Evolutionary conservation across 2,113 vertebrate species (phyloP), one percentile per base, ranked within the genome.

Genomic region (Tachysurus vachellii): DNA sequence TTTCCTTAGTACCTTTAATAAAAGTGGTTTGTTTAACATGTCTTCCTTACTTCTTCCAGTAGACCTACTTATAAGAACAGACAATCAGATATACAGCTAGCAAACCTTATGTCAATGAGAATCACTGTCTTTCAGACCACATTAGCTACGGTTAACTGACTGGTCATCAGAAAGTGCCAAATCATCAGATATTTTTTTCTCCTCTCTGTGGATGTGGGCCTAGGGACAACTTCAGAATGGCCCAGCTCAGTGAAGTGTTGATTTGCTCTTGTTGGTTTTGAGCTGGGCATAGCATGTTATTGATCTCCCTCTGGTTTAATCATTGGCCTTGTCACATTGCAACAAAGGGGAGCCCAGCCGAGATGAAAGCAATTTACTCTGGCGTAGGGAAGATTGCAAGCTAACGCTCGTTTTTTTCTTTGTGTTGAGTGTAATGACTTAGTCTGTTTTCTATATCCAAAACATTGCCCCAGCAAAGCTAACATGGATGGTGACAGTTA

Each of bases 281-380:
- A 93, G 94, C 90, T 88, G 87, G 88, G 88, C 92, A 90, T 88
- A 91, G 90, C 92, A 91, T 91, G 89, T 92, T 95, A 96, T 95
- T 94, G 95, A 96, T 95, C 94, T 88, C 88, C 90, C 89, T 93
- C 93, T 92, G 88, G 88, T 94, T 94, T 95, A 94, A 96, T 95
- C 95, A 94, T 94, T 93, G 93, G 93, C 94, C 92, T 92, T 95
- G 95, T 95, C 95, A 95, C 94, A 94, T 93, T 93, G 94, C 93
- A 95, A 95, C 95, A 95, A 95, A 95, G 91, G 92, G 83, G 89
- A 92, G 93, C 92, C 91, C 54, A 90, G 93, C 89, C 90, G 91
- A 96, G 94, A 95, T 93, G 93, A 95, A 96, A 95, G 94, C 94
- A 95, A 95, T 95, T 95, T 95, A 95, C 93, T 93, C 90, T 91